Evolutionary conservation across 2,797 vertebrate species (phyloP), one percentile per base, ranked within the genome.

Genomic region (Gymnocypris eckloni): DNA sequence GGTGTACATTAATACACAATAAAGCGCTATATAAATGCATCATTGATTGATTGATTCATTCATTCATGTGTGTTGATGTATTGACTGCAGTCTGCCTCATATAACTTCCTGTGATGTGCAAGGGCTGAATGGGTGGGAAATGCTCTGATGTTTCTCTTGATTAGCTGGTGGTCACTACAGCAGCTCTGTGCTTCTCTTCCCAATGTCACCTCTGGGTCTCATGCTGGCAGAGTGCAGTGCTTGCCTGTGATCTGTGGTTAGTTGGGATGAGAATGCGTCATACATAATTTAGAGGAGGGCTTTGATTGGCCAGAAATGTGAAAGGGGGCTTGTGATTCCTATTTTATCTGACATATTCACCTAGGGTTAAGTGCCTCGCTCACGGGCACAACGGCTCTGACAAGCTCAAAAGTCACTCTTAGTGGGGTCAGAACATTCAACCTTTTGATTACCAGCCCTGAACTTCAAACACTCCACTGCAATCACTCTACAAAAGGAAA

Each of bases 161-260:
- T 89, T 89, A 85, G 80, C 79, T 37, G 56, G 64, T 20, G 71
- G 72, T 81, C 75, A 83, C 69, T 71, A 45, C 50, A 79, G 66
- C 82, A 76, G 80, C 67, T 76, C 61, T 10, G 43, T 75, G 22
- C 71, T 56, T 72, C 73, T 43, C 77, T 76, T 70, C 73, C 83
- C 88, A 91, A 88, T 90, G 89, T 91, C 91, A 90, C 71, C 84
- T 77, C 88, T 90, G 89, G 89, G 91, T 89, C 85, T 88, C 67
- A 54, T 37, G 16, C 66, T 61, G 78, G 83, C 76, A 79, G 39
- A 64, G 76, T n/a, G 56, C 64, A 66, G 70, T 37, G 52, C 56
- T 50, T 64, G 66, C 4, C 79, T 78, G 50, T 87, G 84, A 87
- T 90, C 71, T 79, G 52, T 48, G 37, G 69, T 71, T 67, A 76